phyloP scores from a whole-genome alignment of 2,888 invertebrate genomes.

The Melinaea menophilus region DNA sequence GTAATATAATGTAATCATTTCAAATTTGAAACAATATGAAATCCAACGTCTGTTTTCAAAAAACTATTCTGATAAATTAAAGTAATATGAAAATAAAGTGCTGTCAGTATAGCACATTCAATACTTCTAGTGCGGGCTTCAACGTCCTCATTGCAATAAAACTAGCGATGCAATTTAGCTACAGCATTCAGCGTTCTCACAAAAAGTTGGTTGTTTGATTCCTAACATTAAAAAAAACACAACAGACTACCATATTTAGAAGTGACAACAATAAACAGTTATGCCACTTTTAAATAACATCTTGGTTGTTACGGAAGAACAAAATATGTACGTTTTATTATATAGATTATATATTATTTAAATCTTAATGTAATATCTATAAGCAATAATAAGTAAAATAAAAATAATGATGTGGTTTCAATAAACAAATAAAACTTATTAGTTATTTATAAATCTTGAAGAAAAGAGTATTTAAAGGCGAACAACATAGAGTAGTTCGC shows the following conservation, averaged over 20 bases:
- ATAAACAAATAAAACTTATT: background rate
- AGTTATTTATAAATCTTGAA: constrained; percentile 26
- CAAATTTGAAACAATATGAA: too few species aligned
- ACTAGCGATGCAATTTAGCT: constrained; percentile 74
- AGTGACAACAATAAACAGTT: background rate
- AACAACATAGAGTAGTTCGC: constrained; percentile 49
- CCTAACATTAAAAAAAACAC: constrained; percentile 25
- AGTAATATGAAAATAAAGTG: constrained; percentile 43
- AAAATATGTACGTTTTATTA: too few species aligned
- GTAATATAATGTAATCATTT: too few species aligned
- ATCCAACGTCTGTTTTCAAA: background rate
- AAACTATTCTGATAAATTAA: constrained; percentile 54
- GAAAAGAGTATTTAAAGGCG: constrained; percentile 39
- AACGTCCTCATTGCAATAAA: constrained; percentile 71
- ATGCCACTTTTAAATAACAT: background rate
- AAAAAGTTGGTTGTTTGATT: constrained; percentile 50
- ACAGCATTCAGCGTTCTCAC: constrained; percentile 63
- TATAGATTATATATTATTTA: too few species aligned
- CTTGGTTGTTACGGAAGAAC: background rate
- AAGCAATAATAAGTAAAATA: too few species aligned
- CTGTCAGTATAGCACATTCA: constrained; percentile 72
- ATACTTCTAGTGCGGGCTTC: constrained; percentile 69
- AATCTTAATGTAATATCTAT: too few species aligned
- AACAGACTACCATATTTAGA: constrained; percentile 3
- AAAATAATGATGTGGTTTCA: background rate